These are phyloP conservation scores for Okapia johnstoni DNA, from an alignment of 2,113 vertebrate genomes.

Conservation along the genomic window DNA sequence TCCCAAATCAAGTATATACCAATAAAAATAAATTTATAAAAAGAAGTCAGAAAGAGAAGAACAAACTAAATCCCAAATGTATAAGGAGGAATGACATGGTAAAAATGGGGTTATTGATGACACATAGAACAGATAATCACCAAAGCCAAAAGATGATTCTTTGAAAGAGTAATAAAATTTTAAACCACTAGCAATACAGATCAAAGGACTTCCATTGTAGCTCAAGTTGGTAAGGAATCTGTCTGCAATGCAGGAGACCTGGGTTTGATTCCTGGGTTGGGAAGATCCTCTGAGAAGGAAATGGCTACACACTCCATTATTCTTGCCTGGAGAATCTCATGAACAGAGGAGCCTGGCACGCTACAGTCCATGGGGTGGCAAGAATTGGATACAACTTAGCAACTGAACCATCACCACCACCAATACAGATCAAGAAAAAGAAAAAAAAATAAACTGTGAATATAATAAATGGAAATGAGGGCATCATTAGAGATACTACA, in stretches of 20 bases:
- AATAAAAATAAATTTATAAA: not conserved
- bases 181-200: not conserved
- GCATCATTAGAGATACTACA: not conserved
- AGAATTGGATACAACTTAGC: not conserved
- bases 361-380: not conserved
- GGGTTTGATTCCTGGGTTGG: not conserved
- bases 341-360: not conserved
- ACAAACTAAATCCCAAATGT: not conserved
- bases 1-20: not conserved
- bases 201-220: not conserved
- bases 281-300: not conserved
- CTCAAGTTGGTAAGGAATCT: not conserved
- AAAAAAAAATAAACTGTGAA: not conserved
- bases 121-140: not conserved
- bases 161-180: constrained; percentile 5
- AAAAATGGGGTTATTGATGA: not conserved
- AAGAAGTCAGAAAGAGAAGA: not conserved
- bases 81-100: not conserved
- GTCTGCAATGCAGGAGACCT: not conserved
- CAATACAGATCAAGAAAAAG: not conserved
- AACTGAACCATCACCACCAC: not conserved
- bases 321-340: not conserved
- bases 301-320: not conserved
- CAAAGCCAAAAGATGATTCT: not conserved
- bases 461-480: not conserved